Evolutionary conservation across 2,797 vertebrate species (phyloP).

Genomic region (Glyptemys insculpta): DNA sequence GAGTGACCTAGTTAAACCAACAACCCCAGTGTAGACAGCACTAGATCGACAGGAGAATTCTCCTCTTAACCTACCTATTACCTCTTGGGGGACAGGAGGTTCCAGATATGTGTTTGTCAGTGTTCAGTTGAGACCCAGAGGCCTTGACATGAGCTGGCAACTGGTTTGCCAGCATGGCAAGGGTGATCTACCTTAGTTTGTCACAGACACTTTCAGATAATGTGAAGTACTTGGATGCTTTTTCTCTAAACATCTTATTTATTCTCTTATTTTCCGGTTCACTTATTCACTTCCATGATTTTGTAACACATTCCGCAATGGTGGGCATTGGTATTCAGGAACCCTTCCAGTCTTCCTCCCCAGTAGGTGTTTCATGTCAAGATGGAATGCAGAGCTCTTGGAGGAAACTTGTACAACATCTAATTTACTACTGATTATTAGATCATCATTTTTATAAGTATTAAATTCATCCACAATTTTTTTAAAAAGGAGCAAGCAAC

Average conservation of each 20-base stretch:
- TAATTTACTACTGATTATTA: background rate
- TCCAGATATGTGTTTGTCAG: no score
- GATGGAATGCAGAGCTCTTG: background rate
- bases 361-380: rapidly evolving
- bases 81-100: background rate
- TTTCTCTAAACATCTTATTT: background rate
- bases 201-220: background rate
- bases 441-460: background rate
- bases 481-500: background rate
- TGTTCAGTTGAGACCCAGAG: background rate
- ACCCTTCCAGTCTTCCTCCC: background rate
- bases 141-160: background rate
- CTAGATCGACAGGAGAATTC: background rate
- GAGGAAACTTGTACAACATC: background rate
- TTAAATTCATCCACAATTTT: background rate
- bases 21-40: background rate
- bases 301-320: background rate
- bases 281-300: background rate
- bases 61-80: background rate
- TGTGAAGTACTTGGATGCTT: background rate
- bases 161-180: background rate
- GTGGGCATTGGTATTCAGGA: background rate
- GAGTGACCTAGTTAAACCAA: background rate
- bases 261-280: background rate
- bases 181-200: background rate